Base-by-base conservation (phyloP, 2,888 invertebrate species). In the Drosophila anomalipes region DNA sequence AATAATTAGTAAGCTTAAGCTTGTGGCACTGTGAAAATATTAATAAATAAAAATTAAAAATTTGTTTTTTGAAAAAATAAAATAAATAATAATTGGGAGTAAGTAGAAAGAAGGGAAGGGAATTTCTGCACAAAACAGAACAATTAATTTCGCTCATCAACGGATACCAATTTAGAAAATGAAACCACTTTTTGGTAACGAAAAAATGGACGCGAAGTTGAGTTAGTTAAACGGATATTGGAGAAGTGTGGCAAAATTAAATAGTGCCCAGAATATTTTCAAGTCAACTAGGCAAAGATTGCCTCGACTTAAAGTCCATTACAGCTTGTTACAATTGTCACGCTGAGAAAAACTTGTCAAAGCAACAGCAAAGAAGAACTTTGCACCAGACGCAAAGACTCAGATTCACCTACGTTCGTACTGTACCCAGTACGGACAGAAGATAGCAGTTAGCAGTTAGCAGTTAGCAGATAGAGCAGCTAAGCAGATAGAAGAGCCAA, bases 341-440 rank as follows among this genome's bases (percentile, higher is more conserved):
- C 64, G 57, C 63, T 59, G 59, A 79, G 65, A 79, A 77, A 60
- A 68, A 53, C 44, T 65, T 53, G 71, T 59, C 52, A 70, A 47
- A 64, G 52, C 60, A 53, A 54, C 64, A 61, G 62, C 28, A 33
- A 22, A 33, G 16, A 53, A 66, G 58, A 73, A 22, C 66, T 73
- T 53, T 53, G 57, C 63, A 53, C 37, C 33, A 49, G 63, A 30
- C 53, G n/a, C 32, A 19, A 26, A 30, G 49, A 22, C 4, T 35
- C 57, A 78, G 75, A 47, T 26, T 74, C 69, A 69, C 79, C 75
- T 79, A 69, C 59, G 79, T 70, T 41, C 77, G 82, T 79, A 85
- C 85, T 89, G 85, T 89, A 89, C 84, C 75, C 52, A 56, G 57
- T 51, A 37, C 54, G 1, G n/a, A 30, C 39, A 57, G n/a, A 16